These are phyloP conservation scores for Trypoxylon attenuatum DNA, from an alignment of 2,888 invertebrate species.

Conservation along the genomic window DNA sequence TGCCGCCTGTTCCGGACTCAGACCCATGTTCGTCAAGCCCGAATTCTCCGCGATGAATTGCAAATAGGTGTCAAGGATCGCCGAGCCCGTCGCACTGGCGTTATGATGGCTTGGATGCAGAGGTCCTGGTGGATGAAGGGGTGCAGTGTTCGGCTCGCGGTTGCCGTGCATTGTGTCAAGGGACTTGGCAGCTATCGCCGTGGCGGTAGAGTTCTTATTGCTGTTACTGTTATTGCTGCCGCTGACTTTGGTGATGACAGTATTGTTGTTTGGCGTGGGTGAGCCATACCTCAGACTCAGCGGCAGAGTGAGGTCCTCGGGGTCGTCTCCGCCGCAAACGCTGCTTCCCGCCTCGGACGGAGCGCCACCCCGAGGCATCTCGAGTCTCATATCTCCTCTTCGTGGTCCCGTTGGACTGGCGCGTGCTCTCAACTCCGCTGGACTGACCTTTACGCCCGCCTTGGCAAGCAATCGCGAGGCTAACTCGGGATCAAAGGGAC, in stretches of 20 bases:
- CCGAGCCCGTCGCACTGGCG: constrained; percentile 78
- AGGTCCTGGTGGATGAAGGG: constrained; percentile 70
- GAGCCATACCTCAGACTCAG: constrained; percentile 79
- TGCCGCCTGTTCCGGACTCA: constrained; percentile 81
- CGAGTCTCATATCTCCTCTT: constrained; percentile 85
- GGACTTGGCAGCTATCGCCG: constrained; percentile 82
- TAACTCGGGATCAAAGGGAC: constrained; percentile 92
- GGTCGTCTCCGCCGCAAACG: constrained; percentile 87
- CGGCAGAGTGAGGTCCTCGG: constrained; percentile 87
- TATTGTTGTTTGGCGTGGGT: constrained; percentile 78
- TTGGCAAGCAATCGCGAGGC: constrained; percentile 88
- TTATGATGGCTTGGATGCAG: constrained; percentile 56
- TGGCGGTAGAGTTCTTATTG: constrained; percentile 63
- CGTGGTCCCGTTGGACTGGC: constrained; percentile 91
- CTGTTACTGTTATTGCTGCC: constrained; percentile 77
- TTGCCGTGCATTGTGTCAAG: constrained; percentile 80
- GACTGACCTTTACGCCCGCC: constrained; percentile 90
- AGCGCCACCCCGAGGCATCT: constrained; percentile 83
- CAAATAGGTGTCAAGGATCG: constrained; percentile 89
- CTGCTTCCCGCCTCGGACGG: constrained; percentile 83
- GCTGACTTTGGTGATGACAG: constrained; percentile 71
- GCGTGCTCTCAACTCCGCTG: constrained; percentile 88
- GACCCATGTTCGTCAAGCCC: constrained; percentile 79
- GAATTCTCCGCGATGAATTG: constrained; percentile 92
- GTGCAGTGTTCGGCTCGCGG: constrained; percentile 83